Conservation (phyloP, 2,797 vertebrate species). For the Molothrus ater region DNA sequence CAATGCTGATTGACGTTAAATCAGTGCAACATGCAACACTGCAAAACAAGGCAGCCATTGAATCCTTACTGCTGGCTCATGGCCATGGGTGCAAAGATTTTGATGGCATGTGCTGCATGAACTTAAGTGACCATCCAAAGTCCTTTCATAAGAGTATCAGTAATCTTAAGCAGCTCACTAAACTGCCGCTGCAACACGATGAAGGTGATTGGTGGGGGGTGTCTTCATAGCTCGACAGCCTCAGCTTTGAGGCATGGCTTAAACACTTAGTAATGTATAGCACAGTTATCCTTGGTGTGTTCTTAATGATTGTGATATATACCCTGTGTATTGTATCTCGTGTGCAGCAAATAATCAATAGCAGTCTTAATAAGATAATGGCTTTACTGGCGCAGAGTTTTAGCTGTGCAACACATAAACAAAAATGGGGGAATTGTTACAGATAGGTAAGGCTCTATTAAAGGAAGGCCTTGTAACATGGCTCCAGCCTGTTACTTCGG, state of each 20-base stretch:
- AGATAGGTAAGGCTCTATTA: rapidly evolving
- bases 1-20: neutral
- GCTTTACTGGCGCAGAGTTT: rapidly evolving
- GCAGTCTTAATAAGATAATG: neutral
- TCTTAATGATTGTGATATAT: neutral
- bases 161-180: neutral
- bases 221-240: neutral
- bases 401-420: neutral
- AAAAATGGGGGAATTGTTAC: neutral
- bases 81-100: neutral
- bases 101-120: neutral
- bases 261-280: neutral
- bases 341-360: neutral
- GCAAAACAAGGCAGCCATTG: neutral
- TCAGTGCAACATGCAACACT: neutral
- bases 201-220: neutral
- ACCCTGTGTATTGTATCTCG: neutral
- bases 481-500: neutral
- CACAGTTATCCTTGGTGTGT: neutral
- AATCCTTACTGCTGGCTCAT: neutral
- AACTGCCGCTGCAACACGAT: neutral
- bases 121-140: neutral
- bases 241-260: rapidly evolving
- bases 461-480: neutral
- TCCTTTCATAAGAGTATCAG: neutral